Evolutionary conservation across 2,113 vertebrate genomes (phyloP), one percentile per base, ranked within the genome.

Genomic region (Alligator sinensis): DNA sequence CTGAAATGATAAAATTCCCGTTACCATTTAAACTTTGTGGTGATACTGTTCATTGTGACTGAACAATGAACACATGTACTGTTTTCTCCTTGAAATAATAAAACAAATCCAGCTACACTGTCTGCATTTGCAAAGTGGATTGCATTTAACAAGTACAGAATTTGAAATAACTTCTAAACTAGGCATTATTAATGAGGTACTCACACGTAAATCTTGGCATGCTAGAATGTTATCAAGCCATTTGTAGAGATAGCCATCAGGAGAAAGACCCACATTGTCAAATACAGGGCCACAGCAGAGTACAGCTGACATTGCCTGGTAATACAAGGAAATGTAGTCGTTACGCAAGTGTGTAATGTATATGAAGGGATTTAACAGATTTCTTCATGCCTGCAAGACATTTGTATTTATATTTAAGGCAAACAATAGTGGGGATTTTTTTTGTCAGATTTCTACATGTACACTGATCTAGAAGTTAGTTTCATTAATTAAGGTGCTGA

Each of bases 221-320:
- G 98, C 99, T 95, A 99, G 97, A 96, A 99, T 99, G 94, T 99
- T 99, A 98, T 99, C 99, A n/a, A 99, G 98, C 99, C 99, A 99
- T 94, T 99, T 99, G 96, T 99, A 99, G 10, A 99, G 99, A 97
- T 99, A 99, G 4, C 99, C 99, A 4, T 99, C 99, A 11, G 99
- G 98, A 24, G 99, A 99, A 81, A 99, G 99, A 60, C 99, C 99
- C 84, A 99, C 99, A 3, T 99, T 99, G 95, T 99, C 99, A 96
- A 99, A 99, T 18, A 99, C 99, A 3, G 99, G 99, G 27, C 99
- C 99, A 28, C 99, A 99, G 96, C 99, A 99, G 22, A 99, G 96
- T 84, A 99, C 99, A 28, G 99, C 99, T 6, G 99, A 99, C 99
- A 99, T 99, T 19, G 99, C 99, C 99, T 99, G 57, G 27, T 63